Evolutionary conservation across 2,888 invertebrate species (phyloP).

Genomic region (Lamproptera curius): DNA sequence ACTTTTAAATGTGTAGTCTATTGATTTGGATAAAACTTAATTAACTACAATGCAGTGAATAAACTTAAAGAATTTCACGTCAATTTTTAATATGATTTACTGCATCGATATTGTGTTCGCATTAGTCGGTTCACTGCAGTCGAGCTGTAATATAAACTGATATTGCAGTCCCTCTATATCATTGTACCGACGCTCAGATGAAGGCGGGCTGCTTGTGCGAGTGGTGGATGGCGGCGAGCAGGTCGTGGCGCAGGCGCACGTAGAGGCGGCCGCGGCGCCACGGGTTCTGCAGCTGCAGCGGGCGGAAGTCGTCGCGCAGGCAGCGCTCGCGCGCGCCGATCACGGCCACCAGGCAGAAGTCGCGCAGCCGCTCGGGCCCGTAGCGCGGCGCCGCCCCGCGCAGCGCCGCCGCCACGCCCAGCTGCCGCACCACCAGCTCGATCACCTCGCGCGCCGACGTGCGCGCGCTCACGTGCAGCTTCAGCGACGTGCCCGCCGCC

Average conservation of each 20-base stretch:
- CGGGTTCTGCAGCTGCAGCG: constrained; percentile 94
- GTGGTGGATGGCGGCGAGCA: constrained; percentile 91
- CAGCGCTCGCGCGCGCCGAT: constrained; percentile 97
- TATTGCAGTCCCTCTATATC: too few species aligned
- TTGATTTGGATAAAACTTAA: too few species aligned
- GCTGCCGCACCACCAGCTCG: constrained; percentile 95
- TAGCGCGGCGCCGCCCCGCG: constrained; percentile 92
- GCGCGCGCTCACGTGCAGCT: constrained; percentile 93
- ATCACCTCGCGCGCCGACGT: constrained; percentile 97
- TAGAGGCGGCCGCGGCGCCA: constrained; percentile 97
- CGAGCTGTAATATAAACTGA: too few species aligned
- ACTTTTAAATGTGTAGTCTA: too few species aligned
- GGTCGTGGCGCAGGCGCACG: constrained; percentile 94
- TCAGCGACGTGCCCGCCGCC: constrained; percentile 94
- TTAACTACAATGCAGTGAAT: too few species aligned
- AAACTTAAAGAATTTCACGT: too few species aligned
- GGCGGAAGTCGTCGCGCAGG: constrained; percentile 95
- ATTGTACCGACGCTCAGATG: too few species aligned
- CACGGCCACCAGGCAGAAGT: constrained; percentile 96
- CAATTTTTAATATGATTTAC: too few species aligned
- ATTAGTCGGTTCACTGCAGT: too few species aligned
- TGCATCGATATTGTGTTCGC: too few species aligned
- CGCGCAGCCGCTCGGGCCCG: constrained; percentile 87
- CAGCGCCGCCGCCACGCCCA: constrained; percentile 94
- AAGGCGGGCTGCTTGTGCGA: constrained; percentile 89